Percentiles rank a stretch among this genome's conserved stretches.
Conservation (phyloP, 2,888 invertebrate species). For the Cynaeus angustus region DNA sequence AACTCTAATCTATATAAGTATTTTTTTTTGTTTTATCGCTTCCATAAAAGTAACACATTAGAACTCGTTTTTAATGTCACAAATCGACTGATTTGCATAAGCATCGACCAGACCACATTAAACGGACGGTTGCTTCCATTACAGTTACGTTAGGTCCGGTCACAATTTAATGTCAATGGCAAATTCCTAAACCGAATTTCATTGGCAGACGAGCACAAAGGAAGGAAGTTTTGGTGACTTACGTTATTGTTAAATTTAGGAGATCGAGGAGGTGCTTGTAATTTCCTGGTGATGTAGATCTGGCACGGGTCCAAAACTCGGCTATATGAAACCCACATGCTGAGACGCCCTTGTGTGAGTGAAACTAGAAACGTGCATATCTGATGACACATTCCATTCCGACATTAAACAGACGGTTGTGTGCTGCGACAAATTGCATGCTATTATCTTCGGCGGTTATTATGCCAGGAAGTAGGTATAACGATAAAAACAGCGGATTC, state of each 20-base stretch:
- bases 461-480: constrained; percentile 29
- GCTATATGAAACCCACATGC: constrained; percentile 25
- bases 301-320: constrained; percentile 27
- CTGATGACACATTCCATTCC: constrained; percentile 25
- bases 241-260: constrained; percentile 23
- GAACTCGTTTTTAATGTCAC: constrained; percentile 49
- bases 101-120: constrained; percentile 32
- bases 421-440: constrained; percentile 20
- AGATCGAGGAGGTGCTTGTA: constrained; percentile 16
- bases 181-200: constrained; percentile 31
- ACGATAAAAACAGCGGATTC: constrained; percentile 30
- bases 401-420: constrained; percentile 16
- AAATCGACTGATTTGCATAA: constrained; percentile 46
- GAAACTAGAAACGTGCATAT: constrained; percentile 25
- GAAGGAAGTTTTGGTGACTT: constrained; percentile 11
- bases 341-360: constrained; percentile 26
- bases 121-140: constrained; percentile 29
- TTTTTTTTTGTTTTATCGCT: constrained; percentile 21
- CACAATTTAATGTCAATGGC: constrained; percentile 48
- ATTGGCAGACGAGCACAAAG: constrained; percentile 4
- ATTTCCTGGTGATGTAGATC: constrained; percentile 32
- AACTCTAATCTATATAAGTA: constrained; percentile 45
- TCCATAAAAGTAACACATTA: constrained; percentile 35
- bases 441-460: constrained; percentile 24
- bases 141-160: constrained; percentile 45